Evolutionary conservation across 1,140 invertebrate genomes (phyloP), one percentile per base, ranked within the genome.

Genomic region (Drosophila nikananu): DNA sequence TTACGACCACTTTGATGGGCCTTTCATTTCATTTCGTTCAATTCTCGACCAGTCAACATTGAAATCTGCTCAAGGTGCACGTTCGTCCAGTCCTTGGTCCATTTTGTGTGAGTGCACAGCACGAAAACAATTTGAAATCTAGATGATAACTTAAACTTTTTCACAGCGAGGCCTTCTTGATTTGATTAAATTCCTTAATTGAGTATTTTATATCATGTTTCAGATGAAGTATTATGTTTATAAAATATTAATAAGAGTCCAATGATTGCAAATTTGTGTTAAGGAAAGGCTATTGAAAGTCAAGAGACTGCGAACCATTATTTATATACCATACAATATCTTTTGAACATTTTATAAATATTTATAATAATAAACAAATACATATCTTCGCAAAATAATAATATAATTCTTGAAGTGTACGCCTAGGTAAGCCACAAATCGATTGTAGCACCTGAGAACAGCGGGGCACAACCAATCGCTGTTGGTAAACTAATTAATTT

Each of bases 401-500:
- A n/a, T n/a, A n/a, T n/a, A n/a, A n/a, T n/a, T n/a, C n/a, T n/a
- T n/a, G n/a, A n/a, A n/a, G 64, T 63, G 64, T 5, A n/a, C 7
- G 9, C 19, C 7, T 10, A 35, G 44, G 21, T 58, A 42, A 42
- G 17, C 39, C 59, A 23, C 46, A 73, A 73, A 73, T 73, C 70
- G 54, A 73, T 73, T 30, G n/a, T n/a, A 19, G 13, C 21, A 49
- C 51, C 39, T 39, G 35, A 30, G 42, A 10, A 66, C 35, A 32
- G 15, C n/a, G 23, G 46, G 13, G 39, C 35, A 25, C 27, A 58
- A 39, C 46, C 39, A 48, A 72, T 49, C 32, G 67, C 70, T 68
- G 60, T 71, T 71, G 73, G 68, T 77, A 81, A 78, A 86, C 75
- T 75, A 86, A 86, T 86, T 86, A 86, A 86, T 82, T 82, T 81